These are phyloP conservation scores for Sphaeramia orbicularis DNA, from an alignment of 2,797 vertebrate species.

Conservation along the genomic window DNA sequence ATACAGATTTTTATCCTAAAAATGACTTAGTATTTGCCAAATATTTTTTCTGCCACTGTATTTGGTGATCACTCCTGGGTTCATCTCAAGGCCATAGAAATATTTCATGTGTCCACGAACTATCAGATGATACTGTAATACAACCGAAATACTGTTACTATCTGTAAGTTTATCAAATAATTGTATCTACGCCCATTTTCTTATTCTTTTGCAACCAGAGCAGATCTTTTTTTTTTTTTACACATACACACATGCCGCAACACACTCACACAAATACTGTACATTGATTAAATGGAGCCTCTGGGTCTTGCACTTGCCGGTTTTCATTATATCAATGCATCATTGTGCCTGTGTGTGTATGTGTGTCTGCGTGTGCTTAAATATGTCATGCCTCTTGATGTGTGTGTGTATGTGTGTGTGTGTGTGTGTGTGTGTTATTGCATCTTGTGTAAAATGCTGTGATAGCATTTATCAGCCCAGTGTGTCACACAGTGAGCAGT, in stretches of 20 bases:
- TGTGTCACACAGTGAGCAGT: conserved; percentile 40
- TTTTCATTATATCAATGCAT: conserved; percentile 72
- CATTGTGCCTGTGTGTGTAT: conserved; percentile 36
- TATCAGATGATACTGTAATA: background rate
- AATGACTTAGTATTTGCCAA: no score
- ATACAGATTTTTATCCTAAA: no score
- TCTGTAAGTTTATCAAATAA: conserved; percentile 16
- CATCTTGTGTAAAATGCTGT: conserved; percentile 52
- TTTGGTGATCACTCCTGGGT: no score
- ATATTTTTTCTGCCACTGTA: no score
- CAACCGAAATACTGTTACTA: conserved; percentile 7
- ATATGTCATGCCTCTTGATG: conserved; percentile 40
- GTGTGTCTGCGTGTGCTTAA: conserved; percentile 31
- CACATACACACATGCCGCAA: conserved; percentile 32
- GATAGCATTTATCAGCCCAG: conserved; percentile 45
- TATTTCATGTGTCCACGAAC: background rate
- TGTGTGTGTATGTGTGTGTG: conserved; percentile 34
- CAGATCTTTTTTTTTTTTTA: conserved; percentile 7
- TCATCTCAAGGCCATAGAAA: background rate
- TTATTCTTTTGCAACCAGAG: conserved; percentile 1
- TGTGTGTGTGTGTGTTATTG: conserved; percentile 16
- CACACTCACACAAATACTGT: conserved; percentile 22
- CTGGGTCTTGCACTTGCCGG: conserved; percentile 61
- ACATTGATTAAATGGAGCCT: conserved; percentile 63
- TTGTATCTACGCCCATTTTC: conserved; percentile 13